Evolutionary conservation across 64 coral and sea anemone genomes (phyloP), one percentile per base, ranked within the genome.

Genomic region (Anthopleura sola): DNA sequence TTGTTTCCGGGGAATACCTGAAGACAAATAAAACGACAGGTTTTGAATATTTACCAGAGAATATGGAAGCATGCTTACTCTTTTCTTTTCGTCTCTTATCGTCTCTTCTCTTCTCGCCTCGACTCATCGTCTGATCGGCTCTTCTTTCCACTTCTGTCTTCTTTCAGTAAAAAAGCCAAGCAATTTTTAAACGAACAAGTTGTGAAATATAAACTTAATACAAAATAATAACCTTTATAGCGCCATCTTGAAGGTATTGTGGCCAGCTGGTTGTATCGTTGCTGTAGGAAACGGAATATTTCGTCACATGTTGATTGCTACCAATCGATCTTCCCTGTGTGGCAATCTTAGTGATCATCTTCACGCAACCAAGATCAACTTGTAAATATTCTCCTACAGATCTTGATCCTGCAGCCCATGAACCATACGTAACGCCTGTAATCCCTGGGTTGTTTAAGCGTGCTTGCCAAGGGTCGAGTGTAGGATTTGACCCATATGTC

Each of bases 261-360:
- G 18, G 37, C 75, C 75, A 77, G 29, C 29, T 77, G 18, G 4
- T 77, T 18, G 75, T 13, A 77, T 77, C 75, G 37, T 77, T 77
- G 36, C 75, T 77, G 33, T 77, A 77, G 32, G 75, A 36, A 4
- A 77, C 13, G 32, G 75, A 33, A 31, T 77, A 77, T 31, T 36
- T 0, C 17, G 75, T 77, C 3, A 77, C 75, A 10, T 9, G 37
- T 77, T 77, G 75, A 19, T 15, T 6, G 37, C 0, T 4, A 31
- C 75, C 31, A 13, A 37, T 6, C 19, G 31, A 40, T 77, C 75
- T 34, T 37, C 75, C 75, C 29, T 77, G 75, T 34, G 75, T 77
- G 75, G 75, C 75, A 77, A 77, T 40, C 31, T 18, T 77, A 40
- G 75, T 37, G 13, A 77, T 77, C 20, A 77, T 23, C 75, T 77